A percentile compares a stretch with the other conserved stretches of the same genome.
phyloP scores from a whole-genome alignment of 1,140 invertebrate species.

The Dinoponera quadriceps region DNA sequence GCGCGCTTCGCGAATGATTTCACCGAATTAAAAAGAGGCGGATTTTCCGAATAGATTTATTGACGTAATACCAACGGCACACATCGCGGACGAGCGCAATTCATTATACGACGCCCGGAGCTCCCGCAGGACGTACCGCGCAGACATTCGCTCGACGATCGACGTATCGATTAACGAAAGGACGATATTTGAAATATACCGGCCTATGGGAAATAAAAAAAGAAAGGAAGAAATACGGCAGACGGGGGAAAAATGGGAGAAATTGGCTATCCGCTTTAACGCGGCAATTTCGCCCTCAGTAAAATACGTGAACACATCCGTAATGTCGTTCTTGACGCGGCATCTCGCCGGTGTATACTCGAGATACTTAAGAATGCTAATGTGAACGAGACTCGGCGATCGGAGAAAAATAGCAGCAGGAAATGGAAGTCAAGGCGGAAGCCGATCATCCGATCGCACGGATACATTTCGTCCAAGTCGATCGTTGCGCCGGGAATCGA shows the following conservation, averaged over 20 bases:
- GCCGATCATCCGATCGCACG: constrained; percentile 3
- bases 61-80: constrained; percentile 59
- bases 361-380: too few species aligned
- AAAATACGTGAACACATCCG: too few species aligned
- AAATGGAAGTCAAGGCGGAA: not conserved
- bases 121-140: constrained; percentile 34
- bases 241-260: not conserved
- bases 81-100: constrained; percentile 48
- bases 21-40: constrained; percentile 53
- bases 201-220: constrained; percentile 23
- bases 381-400: too few species aligned
- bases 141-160: constrained; percentile 25
- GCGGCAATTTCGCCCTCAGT: not conserved
- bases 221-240: too few species aligned
- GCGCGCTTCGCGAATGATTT: constrained; percentile 44
- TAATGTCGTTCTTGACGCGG: too few species aligned
- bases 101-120: constrained; percentile 58
- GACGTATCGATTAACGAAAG: constrained; percentile 45
- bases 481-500: constrained; percentile 34
- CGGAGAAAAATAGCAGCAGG: not conserved
- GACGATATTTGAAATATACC: constrained; percentile 36
- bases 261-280: not conserved
- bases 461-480: constrained; percentile 27
- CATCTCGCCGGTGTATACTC: too few species aligned
- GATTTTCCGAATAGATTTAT: constrained; percentile 60